A percentile compares a stretch with the other conserved stretches of the same genome.
Evolutionary conservation across 2,797 vertebrate species (phyloP).

Genomic region (Allobates femoralis): DNA sequence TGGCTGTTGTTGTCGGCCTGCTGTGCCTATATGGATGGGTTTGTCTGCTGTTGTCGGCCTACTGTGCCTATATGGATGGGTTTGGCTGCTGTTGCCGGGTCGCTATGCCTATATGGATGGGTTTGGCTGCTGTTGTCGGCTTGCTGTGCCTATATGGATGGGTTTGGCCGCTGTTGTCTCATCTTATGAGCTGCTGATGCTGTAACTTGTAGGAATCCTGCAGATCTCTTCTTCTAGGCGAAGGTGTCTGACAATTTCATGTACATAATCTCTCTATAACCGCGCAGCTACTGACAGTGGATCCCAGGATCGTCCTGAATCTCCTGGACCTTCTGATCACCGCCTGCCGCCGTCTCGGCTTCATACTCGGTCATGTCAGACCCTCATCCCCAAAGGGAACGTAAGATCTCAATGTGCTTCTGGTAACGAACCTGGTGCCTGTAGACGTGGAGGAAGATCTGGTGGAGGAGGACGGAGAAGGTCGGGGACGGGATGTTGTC

Average conservation of each 20-base stretch:
- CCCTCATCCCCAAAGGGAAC: neutral
- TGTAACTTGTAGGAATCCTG: constrained; percentile 19
- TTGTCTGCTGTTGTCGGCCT: no score
- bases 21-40: no score
- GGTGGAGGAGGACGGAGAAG: neutral
- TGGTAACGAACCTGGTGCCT: constrained; percentile 20
- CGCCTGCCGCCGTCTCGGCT: neutral
- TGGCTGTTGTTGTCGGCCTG: no score
- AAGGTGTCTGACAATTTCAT: neutral
- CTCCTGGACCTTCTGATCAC: constrained; percentile 4
- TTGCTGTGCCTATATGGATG: no score
- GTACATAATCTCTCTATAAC: neutral
- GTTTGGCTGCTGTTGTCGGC: no score
- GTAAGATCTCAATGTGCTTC: constrained; percentile 56
- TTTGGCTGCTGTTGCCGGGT: no score
- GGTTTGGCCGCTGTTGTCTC: no score
- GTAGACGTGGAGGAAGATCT: constrained; percentile 14
- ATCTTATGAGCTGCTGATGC: neutral
- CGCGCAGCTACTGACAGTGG: neutral
- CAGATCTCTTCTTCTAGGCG: neutral
- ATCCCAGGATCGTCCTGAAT: constrained; percentile 31
- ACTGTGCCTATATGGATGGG: no score
- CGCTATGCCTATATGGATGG: no score
- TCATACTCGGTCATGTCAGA: neutral
- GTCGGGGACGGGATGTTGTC: no score